phyloP scores from a whole-genome alignment of 92 coral and sea anemone species.

The Chrysogorgia sp. region DNA sequence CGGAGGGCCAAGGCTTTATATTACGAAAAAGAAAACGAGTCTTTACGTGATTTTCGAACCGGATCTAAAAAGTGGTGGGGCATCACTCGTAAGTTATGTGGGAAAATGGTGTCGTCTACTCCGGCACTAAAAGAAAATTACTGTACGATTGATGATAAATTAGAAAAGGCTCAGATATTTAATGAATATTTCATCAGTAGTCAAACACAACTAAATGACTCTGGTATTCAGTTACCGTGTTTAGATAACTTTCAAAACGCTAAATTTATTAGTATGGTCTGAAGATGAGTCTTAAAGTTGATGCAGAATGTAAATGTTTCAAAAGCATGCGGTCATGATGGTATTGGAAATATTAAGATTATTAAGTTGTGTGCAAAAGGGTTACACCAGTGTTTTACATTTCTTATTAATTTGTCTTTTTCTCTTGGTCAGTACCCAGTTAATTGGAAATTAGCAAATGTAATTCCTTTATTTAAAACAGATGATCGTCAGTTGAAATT shows the following conservation, averaged over 20 bases:
- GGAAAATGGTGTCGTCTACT: conserved; percentile 48
- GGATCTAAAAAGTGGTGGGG: conserved; percentile 63
- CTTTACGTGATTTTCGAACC: conserved; percentile 43
- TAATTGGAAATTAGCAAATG: conserved; percentile 48
- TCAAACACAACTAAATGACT: no score
- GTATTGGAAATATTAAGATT: conserved; percentile 11
- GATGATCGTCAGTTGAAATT: conserved; percentile 39
- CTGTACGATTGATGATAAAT: conserved; percentile 48
- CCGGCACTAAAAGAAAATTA: conserved; percentile 39
- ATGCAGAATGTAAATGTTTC: conserved; percentile 4
- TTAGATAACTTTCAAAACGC: no score
- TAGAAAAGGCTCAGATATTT: conserved; percentile 55
- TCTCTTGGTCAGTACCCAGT: conserved; percentile 48
- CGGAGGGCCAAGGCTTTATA: conserved; percentile 30
- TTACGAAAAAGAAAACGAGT: conserved; percentile 41
- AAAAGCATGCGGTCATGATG: conserved; percentile 9
- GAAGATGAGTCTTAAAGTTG: not conserved
- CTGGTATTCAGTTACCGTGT: no score
- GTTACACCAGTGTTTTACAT: conserved; percentile 31
- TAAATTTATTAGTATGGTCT: no score
- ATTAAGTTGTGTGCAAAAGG: conserved; percentile 43
- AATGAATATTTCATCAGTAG: conserved; percentile 62
- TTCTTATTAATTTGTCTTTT: conserved; percentile 41
- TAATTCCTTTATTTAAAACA: conserved; percentile 42
- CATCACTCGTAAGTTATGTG: conserved; percentile 43